Conservation (phyloP, 2,797 vertebrate species). For the Luscinia luscinia region DNA sequence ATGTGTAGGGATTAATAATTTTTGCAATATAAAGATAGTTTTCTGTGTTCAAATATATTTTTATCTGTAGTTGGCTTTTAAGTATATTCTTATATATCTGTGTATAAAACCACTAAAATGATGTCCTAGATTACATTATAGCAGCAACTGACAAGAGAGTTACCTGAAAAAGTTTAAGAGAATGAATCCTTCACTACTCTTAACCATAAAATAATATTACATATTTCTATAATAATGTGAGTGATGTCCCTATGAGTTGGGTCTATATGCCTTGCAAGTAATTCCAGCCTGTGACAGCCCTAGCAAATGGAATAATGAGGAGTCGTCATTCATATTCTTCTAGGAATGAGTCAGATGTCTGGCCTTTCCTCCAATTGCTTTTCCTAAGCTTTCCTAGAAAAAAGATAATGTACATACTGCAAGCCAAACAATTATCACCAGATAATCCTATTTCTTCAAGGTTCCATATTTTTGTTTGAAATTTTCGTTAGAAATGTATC, state of each 20-base stretch:
- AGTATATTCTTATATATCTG: neutral
- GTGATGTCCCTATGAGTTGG: neutral
- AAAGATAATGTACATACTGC: neutral
- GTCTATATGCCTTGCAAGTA: neutral
- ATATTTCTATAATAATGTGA: neutral
- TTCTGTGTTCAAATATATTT: neutral
- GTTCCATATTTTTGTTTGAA: neutral
- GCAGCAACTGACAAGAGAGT: neutral
- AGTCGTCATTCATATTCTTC: neutral
- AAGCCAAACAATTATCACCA: neutral
- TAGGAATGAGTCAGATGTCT: neutral
- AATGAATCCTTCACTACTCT: neutral
- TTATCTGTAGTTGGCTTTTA: neutral
- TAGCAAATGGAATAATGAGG: neutral
- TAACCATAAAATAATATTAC: neutral
- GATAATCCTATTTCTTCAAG: neutral
- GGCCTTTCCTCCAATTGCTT: neutral
- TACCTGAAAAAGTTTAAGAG: neutral
- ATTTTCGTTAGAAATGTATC: neutral
- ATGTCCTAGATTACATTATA: neutral
- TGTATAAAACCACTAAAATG: neutral
- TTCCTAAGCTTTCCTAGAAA: neutral
- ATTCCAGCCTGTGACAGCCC: neutral
- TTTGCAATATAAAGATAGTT: neutral
- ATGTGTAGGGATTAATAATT: neutral